Conservation (phyloP, 2,113 vertebrate genomes). For the Lepisosteus osseus region DNA sequence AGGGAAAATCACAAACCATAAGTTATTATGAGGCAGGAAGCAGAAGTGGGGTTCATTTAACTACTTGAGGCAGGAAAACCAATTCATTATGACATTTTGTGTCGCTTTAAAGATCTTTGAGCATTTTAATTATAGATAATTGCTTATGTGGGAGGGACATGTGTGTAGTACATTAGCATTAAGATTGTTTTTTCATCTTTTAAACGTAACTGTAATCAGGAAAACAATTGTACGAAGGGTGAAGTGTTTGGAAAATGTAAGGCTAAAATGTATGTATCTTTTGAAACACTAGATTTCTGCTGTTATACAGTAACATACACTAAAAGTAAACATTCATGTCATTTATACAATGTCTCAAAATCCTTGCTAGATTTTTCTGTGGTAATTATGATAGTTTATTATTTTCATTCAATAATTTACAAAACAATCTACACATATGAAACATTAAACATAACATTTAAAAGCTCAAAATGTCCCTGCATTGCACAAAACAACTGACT, state of each 20-base stretch:
- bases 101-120: constrained; percentile 32
- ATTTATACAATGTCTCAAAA: constrained; percentile 58
- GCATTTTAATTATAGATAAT: constrained; percentile 42
- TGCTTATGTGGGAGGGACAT: constrained; percentile 26
- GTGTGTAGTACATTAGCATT: constrained; percentile 17
- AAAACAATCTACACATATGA: constrained; percentile 72
- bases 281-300: not conserved
- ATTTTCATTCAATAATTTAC: constrained; percentile 84
- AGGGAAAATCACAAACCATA: constrained; percentile 39
- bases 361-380: constrained; percentile 76
- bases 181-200: constrained; percentile 14
- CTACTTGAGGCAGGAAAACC: constrained; percentile 36
- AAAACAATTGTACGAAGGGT: constrained; percentile 12
- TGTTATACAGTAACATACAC: not conserved
- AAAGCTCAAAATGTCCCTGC: constrained; percentile 7
- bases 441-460: not conserved
- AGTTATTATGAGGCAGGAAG: constrained; percentile 42
- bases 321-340: constrained; percentile 55
- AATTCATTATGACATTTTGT: constrained; percentile 40
- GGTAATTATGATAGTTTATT: constrained; percentile 78
- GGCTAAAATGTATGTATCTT: no score
- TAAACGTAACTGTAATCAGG: constrained; percentile 24
- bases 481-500: not conserved
- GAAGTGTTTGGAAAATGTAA: no score
- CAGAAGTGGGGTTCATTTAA: constrained; percentile 23